phyloP scores from a whole-genome alignment of 2,113 vertebrate genomes.

The Tenrec ecaudatus region DNA sequence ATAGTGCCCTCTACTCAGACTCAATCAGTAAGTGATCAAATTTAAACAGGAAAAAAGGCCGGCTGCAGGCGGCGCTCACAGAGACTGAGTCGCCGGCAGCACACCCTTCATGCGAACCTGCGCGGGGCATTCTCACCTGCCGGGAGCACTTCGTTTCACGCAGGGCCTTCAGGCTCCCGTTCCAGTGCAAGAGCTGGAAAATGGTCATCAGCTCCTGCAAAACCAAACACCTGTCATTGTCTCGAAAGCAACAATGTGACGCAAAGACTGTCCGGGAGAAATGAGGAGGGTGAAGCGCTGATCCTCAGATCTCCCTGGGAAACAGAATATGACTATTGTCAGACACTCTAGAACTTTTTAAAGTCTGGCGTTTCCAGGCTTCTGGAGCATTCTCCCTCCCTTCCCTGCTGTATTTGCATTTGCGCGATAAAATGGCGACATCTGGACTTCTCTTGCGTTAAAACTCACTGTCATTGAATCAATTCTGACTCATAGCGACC shows the following conservation, averaged over 20 bases:
- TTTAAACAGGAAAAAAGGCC: neutral
- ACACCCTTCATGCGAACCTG: too few relatives aligned
- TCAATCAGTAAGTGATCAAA: neutral
- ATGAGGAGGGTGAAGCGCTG: neutral
- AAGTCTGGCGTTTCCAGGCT: neutral
- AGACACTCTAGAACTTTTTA: neutral
- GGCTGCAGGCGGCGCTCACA: neutral
- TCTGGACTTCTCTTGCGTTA: too few relatives aligned
- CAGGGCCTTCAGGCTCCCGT: constrained; percentile 91
- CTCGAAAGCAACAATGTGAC: neutral
- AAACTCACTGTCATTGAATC: neutral
- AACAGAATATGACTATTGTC: neutral
- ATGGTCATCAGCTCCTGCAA: constrained; percentile 93
- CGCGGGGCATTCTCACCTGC: constrained; percentile 86
- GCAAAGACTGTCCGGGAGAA: neutral
- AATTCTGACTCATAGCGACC: too few relatives aligned
- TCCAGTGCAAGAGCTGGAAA: constrained; percentile 94
- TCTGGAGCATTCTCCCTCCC: neutral
- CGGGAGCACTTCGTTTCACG: constrained; percentile 91
- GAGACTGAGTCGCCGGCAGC: neutral
- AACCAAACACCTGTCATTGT: constrained; percentile 53
- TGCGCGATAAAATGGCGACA: neutral
- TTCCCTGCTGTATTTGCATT: neutral
- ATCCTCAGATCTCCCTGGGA: neutral
- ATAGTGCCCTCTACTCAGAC: neutral